Percentiles rank a stretch among this genome's conserved stretches.
Evolutionary conservation across 2,113 vertebrate genomes (phyloP).

Genomic region (Caretta caretta): DNA sequence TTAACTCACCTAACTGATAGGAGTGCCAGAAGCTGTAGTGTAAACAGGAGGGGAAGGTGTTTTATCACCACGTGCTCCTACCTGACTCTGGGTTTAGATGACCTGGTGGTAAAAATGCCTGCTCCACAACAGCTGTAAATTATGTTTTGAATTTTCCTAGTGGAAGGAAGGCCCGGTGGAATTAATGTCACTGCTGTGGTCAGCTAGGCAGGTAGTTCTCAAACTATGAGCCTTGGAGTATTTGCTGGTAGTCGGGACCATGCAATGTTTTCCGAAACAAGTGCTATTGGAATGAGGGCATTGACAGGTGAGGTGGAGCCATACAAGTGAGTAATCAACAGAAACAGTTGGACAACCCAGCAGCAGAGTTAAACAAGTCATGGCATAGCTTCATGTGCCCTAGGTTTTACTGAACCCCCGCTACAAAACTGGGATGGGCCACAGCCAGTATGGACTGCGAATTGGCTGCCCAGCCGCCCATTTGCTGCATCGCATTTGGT

Average conservation of each 20-base stretch:
- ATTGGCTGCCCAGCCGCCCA: accelerated
- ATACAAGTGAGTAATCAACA: not conserved
- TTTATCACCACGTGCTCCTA: slow-evolving; percentile 44
- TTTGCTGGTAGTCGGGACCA: not conserved
- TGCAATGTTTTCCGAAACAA: not conserved
- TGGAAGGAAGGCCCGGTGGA: not conserved
- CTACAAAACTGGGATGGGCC: not conserved
- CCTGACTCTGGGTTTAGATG: not conserved
- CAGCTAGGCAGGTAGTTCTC: not conserved
- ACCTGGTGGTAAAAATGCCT: slow-evolving; percentile 52
- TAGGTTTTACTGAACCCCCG: accelerated
- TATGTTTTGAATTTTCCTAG: not conserved
- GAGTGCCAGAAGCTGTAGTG: not conserved
- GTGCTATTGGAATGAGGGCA: accelerated
- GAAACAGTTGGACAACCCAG: not conserved
- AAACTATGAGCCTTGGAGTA: not conserved
- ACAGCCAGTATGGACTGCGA: not conserved
- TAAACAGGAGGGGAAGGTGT: not conserved
- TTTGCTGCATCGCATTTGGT: accelerated
- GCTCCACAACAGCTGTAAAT: slow-evolving; percentile 47
- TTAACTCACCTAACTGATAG: not conserved
- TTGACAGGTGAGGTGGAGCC: not conserved
- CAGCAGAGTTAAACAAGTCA: not conserved
- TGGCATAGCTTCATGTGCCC: not conserved
- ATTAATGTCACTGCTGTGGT: not conserved